These are phyloP conservation scores for Caenorhabditis becei DNA, from an alignment of 2,888 invertebrate genomes.

Conservation along the genomic window DNA sequence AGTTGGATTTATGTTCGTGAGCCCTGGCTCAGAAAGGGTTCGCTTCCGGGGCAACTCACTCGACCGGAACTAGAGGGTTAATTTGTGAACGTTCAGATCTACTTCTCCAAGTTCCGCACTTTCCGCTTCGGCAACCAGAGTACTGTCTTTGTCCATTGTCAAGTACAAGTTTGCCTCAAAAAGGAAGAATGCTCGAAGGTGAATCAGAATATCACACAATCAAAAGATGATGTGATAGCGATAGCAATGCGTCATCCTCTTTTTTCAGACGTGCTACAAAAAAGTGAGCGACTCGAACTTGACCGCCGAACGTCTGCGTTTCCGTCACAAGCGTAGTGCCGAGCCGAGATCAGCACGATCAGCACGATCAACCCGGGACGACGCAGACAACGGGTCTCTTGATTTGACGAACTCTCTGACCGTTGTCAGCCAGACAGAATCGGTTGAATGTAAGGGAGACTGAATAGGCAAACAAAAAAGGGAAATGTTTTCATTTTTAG, in stretches of 20 bases:
- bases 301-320: constrained; percentile 69
- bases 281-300: constrained; percentile 69
- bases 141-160: constrained; percentile 78
- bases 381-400: constrained; percentile 35
- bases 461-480: not conserved
- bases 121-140: constrained; percentile 77
- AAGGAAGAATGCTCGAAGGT: constrained; percentile 74
- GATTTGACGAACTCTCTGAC: constrained; percentile 54
- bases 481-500: not conserved
- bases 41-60: not conserved
- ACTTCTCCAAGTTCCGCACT: constrained; percentile 77
- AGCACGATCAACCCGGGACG: constrained; percentile 17
- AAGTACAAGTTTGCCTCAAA: constrained; percentile 76
- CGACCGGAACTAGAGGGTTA: constrained; percentile 7
- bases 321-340: constrained; percentile 66
- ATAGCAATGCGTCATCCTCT: not conserved
- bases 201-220: too few relatives aligned
- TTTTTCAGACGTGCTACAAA: constrained; percentile 72
- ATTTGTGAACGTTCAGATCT: constrained; percentile 61
- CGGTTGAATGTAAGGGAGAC: constrained; percentile 43
- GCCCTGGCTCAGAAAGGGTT: not conserved
- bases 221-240: constrained; percentile 21
- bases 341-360: constrained; percentile 8
- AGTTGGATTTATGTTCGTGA: constrained; percentile 56
- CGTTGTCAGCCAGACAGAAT: constrained; percentile 55